Base-by-base conservation (phyloP, 92 coral and sea anemone genomes). In the Hydrozoanthus gracilis region DNA sequence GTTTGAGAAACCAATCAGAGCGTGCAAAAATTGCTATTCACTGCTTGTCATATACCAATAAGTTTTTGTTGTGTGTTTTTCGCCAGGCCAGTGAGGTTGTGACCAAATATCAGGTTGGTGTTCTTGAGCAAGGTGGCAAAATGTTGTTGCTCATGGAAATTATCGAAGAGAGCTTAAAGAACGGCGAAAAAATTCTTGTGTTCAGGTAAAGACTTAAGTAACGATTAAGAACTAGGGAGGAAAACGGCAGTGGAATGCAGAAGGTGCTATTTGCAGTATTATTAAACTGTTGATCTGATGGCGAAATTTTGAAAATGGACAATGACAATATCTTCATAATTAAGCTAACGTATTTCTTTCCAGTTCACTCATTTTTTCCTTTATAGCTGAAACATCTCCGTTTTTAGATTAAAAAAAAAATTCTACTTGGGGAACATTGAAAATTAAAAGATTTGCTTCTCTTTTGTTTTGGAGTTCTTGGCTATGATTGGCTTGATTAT, bases 91-190 rank as follows among this genome's bases (percentile, higher is more conserved):
- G 95, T 74, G 91, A 88, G 46, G 62, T 96, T 17, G 88, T 96
- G 89, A 95, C 86, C 73, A 89, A 92, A 54, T 96, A 96, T 83
- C 90, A 93, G 78, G 76, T 87, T 44, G 93, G 90, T 16, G 79
- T 96, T n/a, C 71, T 91, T 52, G 95, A 96, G 39, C 91, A 96
- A 73, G 96, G 99, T 13, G 94, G 95, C 79, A 96, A 96, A 83
- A 84, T 95, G 84, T 96, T 96, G 51, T 76, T 96, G 54, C 73
- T 96, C 60, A 91, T 93, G 93, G 96, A 96, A 72, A 90, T 95
- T 44, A 87, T 96, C 8, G 96, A 95, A 49, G 98, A 95, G 69
- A 91, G 95, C 46, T 86, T 96, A 76, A 87, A 83, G 47, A 86
- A 88, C 50, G 55, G 84, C 58, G 99, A 96, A 46, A 96, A 95